Percentiles rank a stretch among this genome's conserved stretches.
phyloP scores from a whole-genome alignment of 2,113 vertebrate species.

The Pachypanchax playfairii region DNA sequence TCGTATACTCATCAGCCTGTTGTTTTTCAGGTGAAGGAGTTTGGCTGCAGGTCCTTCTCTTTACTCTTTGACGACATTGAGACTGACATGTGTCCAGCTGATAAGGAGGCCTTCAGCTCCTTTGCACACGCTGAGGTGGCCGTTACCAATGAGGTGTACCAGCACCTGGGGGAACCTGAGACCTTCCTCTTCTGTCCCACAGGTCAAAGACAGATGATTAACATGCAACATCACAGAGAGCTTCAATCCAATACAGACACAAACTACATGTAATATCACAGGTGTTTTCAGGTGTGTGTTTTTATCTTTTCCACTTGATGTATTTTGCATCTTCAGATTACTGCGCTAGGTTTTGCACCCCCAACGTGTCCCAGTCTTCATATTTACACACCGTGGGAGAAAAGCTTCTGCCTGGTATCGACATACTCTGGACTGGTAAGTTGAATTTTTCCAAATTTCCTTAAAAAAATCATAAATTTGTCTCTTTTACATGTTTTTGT shows the following conservation, averaged over 20 bases:
- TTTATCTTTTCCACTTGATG: too few species aligned
- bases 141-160: slow-evolving; percentile 93
- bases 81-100: slow-evolving; percentile 94
- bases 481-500: too few species aligned
- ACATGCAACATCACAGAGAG: too few species aligned
- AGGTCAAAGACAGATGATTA: slow-evolving; percentile 82
- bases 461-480: not conserved
- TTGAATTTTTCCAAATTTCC: not conserved
- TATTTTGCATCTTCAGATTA: slow-evolving; percentile 83
- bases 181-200: slow-evolving; percentile 98
- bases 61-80: slow-evolving; percentile 97
- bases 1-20: not conserved
- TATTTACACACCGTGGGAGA: slow-evolving; percentile 95
- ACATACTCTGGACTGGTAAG: slow-evolving; percentile 95
- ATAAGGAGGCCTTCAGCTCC: slow-evolving; percentile 93
- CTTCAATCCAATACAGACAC: too few species aligned
- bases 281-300: too few species aligned
- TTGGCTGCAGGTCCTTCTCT: slow-evolving; percentile 96
- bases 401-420: slow-evolving; percentile 90
- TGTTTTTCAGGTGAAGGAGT: slow-evolving; percentile 85
- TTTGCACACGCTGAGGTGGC: slow-evolving; percentile 95
- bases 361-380: slow-evolving; percentile 88
- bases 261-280: too few species aligned
- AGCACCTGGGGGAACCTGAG: slow-evolving; percentile 88
- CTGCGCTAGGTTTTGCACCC: slow-evolving; percentile 92